Percentiles rank a stretch among this genome's conserved stretches.
These are phyloP conservation scores for Leptarthrus brevirostris DNA, from an alignment of 2,888 invertebrate species.

Conservation along the genomic window DNA sequence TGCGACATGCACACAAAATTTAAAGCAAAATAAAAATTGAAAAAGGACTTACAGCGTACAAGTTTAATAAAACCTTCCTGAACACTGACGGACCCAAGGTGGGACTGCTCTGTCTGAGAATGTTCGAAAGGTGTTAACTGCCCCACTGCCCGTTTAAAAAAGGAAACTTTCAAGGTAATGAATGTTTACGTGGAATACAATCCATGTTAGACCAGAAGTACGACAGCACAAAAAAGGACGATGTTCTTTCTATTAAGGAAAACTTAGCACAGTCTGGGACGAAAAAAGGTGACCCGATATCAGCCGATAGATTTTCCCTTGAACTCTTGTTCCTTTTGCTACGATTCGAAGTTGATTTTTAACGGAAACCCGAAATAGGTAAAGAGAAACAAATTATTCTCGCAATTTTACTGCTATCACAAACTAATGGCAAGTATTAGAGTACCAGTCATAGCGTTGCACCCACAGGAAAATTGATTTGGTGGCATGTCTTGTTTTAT, in stretches of 20 bases:
- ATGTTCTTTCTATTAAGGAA: too few species aligned
- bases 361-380: background rate
- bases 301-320: too few species aligned
- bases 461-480: background rate
- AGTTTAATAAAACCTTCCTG: too few species aligned
- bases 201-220: background rate
- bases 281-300: too few species aligned
- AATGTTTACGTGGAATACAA: conserved; percentile 15
- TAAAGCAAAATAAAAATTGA: too few species aligned
- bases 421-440: conserved; percentile 2
- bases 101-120: too few species aligned
- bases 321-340: too few species aligned
- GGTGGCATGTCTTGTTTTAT: background rate
- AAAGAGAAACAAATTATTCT: conserved; percentile 14
- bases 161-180: conserved; percentile 31
- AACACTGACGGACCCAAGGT: too few species aligned
- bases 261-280: too few species aligned
- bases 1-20: too few species aligned
- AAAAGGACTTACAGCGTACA: too few species aligned
- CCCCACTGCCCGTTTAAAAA: background rate
- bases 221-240: background rate
- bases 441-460: conserved; percentile 20
- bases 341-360: background rate
- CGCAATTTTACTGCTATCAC: background rate
- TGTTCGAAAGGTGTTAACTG: too few species aligned